Percentiles rank a stretch among this genome's conserved stretches.
phyloP scores from a whole-genome alignment of 2,888 invertebrate genomes.

The Cecidostiba fungosa region DNA sequence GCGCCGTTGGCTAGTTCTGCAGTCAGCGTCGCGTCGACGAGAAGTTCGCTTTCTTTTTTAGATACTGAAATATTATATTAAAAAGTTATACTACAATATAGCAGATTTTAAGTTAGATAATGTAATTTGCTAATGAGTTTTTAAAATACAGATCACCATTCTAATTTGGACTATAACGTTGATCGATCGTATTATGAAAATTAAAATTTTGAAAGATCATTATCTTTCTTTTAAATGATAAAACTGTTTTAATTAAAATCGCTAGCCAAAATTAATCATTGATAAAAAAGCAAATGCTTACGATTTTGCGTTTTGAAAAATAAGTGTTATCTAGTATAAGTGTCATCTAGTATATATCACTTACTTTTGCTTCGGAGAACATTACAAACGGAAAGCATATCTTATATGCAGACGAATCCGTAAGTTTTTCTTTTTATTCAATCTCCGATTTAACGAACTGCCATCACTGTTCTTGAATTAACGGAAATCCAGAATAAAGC shows the following conservation, averaged over 20 bases:
- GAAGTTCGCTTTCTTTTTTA: background rate
- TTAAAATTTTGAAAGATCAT: too few species aligned
- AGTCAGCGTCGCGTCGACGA: background rate
- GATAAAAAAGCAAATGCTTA: too few species aligned
- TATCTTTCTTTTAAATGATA: too few species aligned
- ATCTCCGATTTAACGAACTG: conserved; percentile 36
- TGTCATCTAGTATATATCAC: background rate
- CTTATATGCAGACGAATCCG: background rate
- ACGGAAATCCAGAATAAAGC: background rate
- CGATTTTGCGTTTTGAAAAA: too few species aligned
- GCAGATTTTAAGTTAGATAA: background rate
- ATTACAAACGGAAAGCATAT: conserved; percentile 1
- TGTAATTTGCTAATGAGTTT: background rate
- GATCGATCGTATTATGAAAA: too few species aligned
- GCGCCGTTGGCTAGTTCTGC: background rate
- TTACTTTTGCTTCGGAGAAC: background rate
- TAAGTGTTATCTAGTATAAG: too few species aligned
- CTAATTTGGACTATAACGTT: too few species aligned
- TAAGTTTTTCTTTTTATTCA: background rate
- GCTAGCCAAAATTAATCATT: too few species aligned
- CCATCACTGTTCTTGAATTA: conserved; percentile 22
- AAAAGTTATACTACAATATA: background rate
- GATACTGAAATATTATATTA: background rate
- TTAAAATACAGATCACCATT: background rate
- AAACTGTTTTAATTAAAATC: too few species aligned